These are phyloP conservation scores for Asbolus verrucosus DNA, from an alignment of 1,140 invertebrate species.

Conservation along the genomic window DNA sequence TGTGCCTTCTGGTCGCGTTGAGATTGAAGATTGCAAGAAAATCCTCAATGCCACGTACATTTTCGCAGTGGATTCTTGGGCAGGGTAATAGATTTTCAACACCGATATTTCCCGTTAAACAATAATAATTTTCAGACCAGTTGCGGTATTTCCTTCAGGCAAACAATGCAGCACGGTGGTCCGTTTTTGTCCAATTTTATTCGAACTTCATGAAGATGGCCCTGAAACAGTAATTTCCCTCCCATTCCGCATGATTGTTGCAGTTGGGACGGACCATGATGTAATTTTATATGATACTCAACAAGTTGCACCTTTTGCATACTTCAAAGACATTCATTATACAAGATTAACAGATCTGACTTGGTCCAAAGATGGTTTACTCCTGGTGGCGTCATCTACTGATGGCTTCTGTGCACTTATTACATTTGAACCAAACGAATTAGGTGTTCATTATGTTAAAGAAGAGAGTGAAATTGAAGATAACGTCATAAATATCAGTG, in stretches of 20 bases:
- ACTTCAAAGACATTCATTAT: slow-evolving; percentile 93
- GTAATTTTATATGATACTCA: slow-evolving; percentile 94
- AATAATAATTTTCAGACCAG: slow-evolving; percentile 77
- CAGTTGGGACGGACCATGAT: slow-evolving; percentile 88
- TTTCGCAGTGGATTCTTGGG: slow-evolving; percentile 80
- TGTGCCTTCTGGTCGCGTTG: slow-evolving; percentile 84
- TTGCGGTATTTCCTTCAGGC: slow-evolving; percentile 81
- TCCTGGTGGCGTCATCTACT: slow-evolving; percentile 90
- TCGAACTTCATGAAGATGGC: slow-evolving; percentile 73
- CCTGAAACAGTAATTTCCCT: slow-evolving; percentile 71
- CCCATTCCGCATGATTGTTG: slow-evolving; percentile 90
- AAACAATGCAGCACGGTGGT: slow-evolving; percentile 84
- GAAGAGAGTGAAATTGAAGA: slow-evolving; percentile 64
- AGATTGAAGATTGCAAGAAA: slow-evolving; percentile 72
- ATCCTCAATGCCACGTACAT: slow-evolving; percentile 82
- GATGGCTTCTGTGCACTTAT: slow-evolving; percentile 96
- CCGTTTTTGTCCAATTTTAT: slow-evolving; percentile 84
- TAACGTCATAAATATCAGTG: slow-evolving; percentile 52
- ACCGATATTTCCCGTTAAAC: too few species aligned
- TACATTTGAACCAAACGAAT: slow-evolving; percentile 83
- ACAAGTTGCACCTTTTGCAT: slow-evolving; percentile 85
- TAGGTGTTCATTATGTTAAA: slow-evolving; percentile 78
- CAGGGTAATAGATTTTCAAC: too few species aligned
- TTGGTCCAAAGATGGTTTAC: slow-evolving; percentile 89
- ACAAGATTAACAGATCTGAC: slow-evolving; percentile 91